Percentiles rank a stretch among this genome's conserved stretches.
phyloP scores from a whole-genome alignment of 1,140 invertebrate species.

The Pseudomyrmex gracilis region DNA sequence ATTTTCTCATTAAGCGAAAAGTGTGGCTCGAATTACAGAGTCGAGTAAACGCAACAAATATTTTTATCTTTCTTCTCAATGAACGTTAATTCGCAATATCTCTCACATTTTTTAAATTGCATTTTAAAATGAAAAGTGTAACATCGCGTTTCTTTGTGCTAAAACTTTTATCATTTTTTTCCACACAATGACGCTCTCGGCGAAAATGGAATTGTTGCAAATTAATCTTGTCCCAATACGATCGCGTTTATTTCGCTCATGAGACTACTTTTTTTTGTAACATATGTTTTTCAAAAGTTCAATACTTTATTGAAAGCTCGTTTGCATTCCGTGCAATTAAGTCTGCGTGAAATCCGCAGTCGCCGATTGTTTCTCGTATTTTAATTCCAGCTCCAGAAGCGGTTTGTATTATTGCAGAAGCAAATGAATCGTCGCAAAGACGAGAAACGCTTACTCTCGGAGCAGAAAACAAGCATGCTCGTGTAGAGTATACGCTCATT shows the following conservation, averaged over 20 bases:
- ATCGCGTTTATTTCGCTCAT: too few relatives aligned
- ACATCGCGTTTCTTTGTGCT: neutral
- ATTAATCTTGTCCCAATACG: too few relatives aligned
- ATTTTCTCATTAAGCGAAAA: slow-evolving; percentile 51
- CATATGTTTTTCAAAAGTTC: neutral
- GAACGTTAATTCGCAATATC: neutral
- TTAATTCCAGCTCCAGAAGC: neutral
- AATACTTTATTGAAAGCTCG: neutral
- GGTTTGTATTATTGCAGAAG: neutral
- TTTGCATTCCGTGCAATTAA: neutral
- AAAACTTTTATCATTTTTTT: neutral
- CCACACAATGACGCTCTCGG: neutral
- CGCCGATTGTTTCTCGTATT: slow-evolving; percentile 5
- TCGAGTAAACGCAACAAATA: slow-evolving; percentile 31
- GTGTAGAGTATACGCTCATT: slow-evolving; percentile 48
- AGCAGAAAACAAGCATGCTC: slow-evolving; percentile 65
- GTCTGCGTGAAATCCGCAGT: neutral
- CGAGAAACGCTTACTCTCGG: slow-evolving; percentile 38
- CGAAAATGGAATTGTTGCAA: too few relatives aligned
- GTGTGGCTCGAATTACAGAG: slow-evolving; percentile 26
- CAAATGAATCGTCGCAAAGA: slow-evolving; percentile 38
- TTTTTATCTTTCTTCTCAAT: neutral
- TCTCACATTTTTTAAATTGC: neutral
- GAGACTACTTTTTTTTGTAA: neutral
- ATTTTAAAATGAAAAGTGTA: neutral